A percentile compares a stretch with the other conserved stretches of the same genome.
Conservation (phyloP, 2,797 vertebrate genomes). For the Siniperca obscura region DNA sequence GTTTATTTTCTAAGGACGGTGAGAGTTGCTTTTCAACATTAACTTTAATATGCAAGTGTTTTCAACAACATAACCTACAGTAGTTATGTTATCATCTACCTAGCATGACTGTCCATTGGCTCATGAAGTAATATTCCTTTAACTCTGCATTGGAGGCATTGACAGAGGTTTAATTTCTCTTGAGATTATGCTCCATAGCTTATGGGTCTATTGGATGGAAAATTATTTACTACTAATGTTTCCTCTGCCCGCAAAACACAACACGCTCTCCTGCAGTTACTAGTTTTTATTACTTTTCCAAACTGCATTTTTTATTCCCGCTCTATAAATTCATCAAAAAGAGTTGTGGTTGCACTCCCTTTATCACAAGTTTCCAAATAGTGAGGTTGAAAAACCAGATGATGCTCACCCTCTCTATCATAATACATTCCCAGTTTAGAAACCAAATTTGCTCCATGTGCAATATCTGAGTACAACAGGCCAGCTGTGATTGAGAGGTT, state of each 20-base stretch:
- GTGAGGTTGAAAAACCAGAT: slow-evolving; percentile 60
- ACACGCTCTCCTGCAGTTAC: slow-evolving; percentile 35
- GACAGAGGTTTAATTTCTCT: slow-evolving; percentile 67
- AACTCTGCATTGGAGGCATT: slow-evolving; percentile 62
- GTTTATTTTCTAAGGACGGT: slow-evolving; percentile 15
- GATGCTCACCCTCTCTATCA: slow-evolving; percentile 53
- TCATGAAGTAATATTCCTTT: slow-evolving; percentile 51
- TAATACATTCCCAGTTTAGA: slow-evolving; percentile 56
- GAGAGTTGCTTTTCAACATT: slow-evolving; percentile 16
- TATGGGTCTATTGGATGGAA: slow-evolving; percentile 54
- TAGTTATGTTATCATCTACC: slow-evolving; percentile 19
- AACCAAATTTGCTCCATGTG: slow-evolving; percentile 59
- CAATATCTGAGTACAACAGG: slow-evolving; percentile 67
- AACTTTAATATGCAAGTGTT: slow-evolving; percentile 37
- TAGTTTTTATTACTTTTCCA: slow-evolving; percentile 58
- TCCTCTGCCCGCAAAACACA: slow-evolving; percentile 50
- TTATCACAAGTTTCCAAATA: slow-evolving; percentile 70
- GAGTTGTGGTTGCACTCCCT: slow-evolving; percentile 4
- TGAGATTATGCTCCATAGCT: slow-evolving; percentile 42
- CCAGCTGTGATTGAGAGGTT: slow-evolving; percentile 65
- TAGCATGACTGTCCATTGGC: slow-evolving; percentile 25
- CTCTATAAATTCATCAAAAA: slow-evolving; percentile 46
- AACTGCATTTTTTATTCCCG: slow-evolving; percentile 26
- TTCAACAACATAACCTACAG: slow-evolving; percentile 20
- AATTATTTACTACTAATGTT: slow-evolving; percentile 61